A percentile compares a stretch with the other conserved stretches of the same genome.
Evolutionary conservation across 2,113 vertebrate species (phyloP).

Genomic region (Pyrgilauda ruficollis): DNA sequence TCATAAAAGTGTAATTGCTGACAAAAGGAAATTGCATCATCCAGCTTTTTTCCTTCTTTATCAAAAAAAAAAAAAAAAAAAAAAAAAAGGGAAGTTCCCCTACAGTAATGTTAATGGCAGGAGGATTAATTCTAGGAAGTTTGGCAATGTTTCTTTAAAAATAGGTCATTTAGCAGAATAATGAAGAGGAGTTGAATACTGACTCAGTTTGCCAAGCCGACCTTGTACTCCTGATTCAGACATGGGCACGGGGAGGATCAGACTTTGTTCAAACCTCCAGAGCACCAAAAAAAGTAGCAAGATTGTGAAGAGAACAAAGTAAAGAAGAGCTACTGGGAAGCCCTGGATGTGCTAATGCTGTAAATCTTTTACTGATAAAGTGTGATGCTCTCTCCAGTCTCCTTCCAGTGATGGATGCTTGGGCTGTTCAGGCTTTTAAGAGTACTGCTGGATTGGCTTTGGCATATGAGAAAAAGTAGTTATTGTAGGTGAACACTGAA

Average conservation of each 20-base stretch:
- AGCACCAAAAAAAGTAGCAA: not conserved
- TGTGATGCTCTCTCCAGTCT: not conserved
- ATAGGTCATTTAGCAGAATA: not conserved
- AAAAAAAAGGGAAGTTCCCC: not conserved
- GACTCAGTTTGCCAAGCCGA: not conserved
- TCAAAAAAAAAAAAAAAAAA: not conserved
- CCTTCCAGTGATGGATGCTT: not conserved
- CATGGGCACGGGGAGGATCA: not conserved
- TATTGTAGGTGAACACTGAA: not conserved
- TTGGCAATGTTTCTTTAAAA: not conserved
- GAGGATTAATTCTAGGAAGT: constrained; percentile 5
- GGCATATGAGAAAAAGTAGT: not conserved
- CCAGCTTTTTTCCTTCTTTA: not conserved
- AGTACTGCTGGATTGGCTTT: not conserved
- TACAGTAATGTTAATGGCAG: not conserved
- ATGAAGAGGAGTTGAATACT: not conserved
- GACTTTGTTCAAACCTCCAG: not conserved
- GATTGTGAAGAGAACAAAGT: not conserved
- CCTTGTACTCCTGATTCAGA: not conserved
- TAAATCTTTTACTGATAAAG: not conserved
- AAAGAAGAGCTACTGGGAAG: not conserved
- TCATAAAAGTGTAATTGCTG: not conserved
- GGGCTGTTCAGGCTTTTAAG: not conserved
- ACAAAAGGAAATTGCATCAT: constrained; percentile 24
- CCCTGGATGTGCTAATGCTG: not conserved